Evolutionary conservation across 2,113 vertebrate species (phyloP).

Genomic region (Pardalotus punctatus): DNA sequence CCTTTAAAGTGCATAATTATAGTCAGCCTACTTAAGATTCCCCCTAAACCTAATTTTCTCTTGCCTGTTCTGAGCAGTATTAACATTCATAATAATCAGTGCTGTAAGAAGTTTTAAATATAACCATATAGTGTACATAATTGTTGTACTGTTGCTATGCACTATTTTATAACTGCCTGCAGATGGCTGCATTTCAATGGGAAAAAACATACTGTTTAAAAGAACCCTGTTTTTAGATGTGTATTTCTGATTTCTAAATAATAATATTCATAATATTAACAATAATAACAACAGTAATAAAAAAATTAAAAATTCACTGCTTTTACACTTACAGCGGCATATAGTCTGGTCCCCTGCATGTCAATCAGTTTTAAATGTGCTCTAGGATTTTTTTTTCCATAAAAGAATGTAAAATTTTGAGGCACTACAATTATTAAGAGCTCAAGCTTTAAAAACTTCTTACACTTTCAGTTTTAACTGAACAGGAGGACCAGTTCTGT

Average conservation of each 20-base stretch:
- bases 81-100: not conserved
- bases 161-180: conserved; percentile 27
- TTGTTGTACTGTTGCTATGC: not conserved
- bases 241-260: not conserved
- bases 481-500: not conserved
- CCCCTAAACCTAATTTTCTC: not conserved
- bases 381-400: not conserved
- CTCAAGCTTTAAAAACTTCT: not conserved
- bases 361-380: not conserved
- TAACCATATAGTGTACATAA: not conserved
- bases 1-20: not conserved
- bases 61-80: not conserved
- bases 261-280: not conserved
- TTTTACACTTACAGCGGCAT: not conserved
- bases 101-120: not conserved
- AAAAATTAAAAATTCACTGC: not conserved
- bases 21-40: not conserved
- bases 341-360: not conserved
- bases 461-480: not conserved
- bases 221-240: not conserved
- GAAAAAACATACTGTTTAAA: not conserved
- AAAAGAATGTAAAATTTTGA: not conserved
- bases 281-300: not conserved
- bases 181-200: conserved; percentile 54
- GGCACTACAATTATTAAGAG: not conserved